phyloP scores from a whole-genome alignment of 2,797 vertebrate genomes.

The Characodon lateralis region DNA sequence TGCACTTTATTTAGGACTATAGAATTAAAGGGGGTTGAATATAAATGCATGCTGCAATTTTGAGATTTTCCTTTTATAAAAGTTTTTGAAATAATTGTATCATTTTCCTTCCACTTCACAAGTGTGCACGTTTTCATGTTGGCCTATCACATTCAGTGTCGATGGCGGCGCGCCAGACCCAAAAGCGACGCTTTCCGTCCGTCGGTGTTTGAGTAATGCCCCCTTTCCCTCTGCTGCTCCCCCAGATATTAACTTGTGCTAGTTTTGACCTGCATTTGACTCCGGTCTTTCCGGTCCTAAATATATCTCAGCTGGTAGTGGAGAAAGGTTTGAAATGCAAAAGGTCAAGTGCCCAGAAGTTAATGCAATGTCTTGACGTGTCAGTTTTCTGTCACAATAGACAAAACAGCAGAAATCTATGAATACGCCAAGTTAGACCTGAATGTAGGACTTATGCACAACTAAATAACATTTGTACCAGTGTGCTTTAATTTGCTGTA shows the following conservation, averaged over 20 bases:
- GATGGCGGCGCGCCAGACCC: constrained; percentile 5
- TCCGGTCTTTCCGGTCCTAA: not conserved
- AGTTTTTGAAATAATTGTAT: too few relatives aligned
- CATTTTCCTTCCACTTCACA: too few relatives aligned
- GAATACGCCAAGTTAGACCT: not conserved
- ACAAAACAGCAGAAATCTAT: not conserved
- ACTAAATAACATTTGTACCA: not conserved
- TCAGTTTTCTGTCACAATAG: constrained; percentile 2
- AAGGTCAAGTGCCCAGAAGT: constrained; percentile 1
- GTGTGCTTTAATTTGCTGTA: not conserved
- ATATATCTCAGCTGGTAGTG: not conserved
- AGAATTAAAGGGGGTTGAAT: not conserved
- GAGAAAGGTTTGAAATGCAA: not conserved
- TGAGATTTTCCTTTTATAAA: too few relatives aligned
- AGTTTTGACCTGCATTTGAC: constrained; percentile 4
- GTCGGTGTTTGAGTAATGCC: constrained; percentile 1
- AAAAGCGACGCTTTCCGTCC: constrained; percentile 6
- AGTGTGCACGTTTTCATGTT: too few relatives aligned
- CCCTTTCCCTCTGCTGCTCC: constrained; percentile 1
- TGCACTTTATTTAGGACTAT: too few relatives aligned
- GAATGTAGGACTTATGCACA: not conserved
- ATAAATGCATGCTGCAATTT: not conserved
- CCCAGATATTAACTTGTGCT: not conserved
- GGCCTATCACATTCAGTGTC: not conserved
- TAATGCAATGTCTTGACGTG: not conserved